phyloP scores from a whole-genome alignment of 2,797 vertebrate genomes.

The Liasis olivaceus region DNA sequence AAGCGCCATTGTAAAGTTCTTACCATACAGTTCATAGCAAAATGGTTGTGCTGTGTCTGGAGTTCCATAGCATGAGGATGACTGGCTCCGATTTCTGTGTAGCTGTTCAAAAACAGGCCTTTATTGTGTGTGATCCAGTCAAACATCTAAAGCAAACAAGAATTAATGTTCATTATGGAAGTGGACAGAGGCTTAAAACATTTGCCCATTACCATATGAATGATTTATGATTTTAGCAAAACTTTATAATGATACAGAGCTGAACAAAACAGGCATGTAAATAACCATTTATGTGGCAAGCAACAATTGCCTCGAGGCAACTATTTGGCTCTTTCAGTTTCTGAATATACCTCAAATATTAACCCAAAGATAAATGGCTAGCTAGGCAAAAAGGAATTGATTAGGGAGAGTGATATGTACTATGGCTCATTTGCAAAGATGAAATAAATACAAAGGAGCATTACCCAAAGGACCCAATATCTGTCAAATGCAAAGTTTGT shows the following conservation, averaged over 20 bases:
- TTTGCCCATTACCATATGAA: background rate
- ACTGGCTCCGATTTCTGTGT: slow-evolving; percentile 97
- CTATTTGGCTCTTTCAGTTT: background rate
- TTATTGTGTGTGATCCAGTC: slow-evolving; percentile 99
- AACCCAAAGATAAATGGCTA: background rate
- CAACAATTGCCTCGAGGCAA: background rate
- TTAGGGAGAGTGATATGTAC: background rate
- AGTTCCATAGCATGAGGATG: slow-evolving; percentile 95
- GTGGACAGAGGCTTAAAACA: background rate
- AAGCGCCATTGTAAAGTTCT: slow-evolving; percentile 57
- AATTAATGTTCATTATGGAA: background rate
- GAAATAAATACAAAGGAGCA: no score
- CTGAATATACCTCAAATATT: background rate
- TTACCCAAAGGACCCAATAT: background rate
- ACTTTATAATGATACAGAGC: background rate
- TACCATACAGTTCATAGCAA: slow-evolving; percentile 99
- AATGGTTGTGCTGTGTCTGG: slow-evolving; percentile 99
- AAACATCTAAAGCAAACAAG: slow-evolving; percentile 87
- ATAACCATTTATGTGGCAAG: background rate
- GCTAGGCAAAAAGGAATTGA: background rate
- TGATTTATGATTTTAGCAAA: background rate
- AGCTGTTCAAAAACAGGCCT: slow-evolving; percentile 96
- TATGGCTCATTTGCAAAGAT: background rate
- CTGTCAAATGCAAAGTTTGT: background rate
- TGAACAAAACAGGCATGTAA: background rate